Base-by-base conservation (phyloP, 2,888 invertebrate genomes). In the Smittia sp. region DNA sequence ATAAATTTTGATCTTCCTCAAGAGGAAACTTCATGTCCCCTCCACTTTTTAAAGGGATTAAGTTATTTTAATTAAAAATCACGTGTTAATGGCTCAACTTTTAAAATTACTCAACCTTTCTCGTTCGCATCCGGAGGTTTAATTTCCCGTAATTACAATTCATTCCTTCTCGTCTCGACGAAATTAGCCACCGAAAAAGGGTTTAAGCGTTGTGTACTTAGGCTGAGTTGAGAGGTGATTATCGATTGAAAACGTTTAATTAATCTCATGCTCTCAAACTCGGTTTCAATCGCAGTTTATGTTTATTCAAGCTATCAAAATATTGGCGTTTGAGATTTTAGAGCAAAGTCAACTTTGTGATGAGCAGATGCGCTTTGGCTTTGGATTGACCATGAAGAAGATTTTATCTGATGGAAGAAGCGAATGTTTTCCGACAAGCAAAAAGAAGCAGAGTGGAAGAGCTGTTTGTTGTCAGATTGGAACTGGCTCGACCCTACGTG, bases 31-130 rank as follows among this genome's bases (percentile, higher is more conserved):
- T n/a, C n/a, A n/a, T n/a, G n/a, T n/a, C n/a, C n/a, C n/a, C n/a
- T n/a, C n/a, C n/a, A 27, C 7, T 38, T 20, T 66, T 18, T 39
- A 2, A 18, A 58, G 25, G 39, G 72, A 72, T 72, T 72, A 72
- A 72, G 72, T 72, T 62, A 72, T 72, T 72, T 62, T 72, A 62
- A 72, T 72, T 54, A 62, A 62, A n/a, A 72, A 72, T 72, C 62
- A 72, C 62, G 72, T 72, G 72, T 72, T 72, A 72, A 72, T 39
- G 38, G 52, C 18, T 27, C 39, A 62, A 72, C 38, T 72, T 72
- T 72, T 72, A 38, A 58, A 32, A 27, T 63, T 6, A 3, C 7
- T 3, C 25, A 63, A 63, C 63, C 63, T 27, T 63, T 63, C 20
- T 63, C 27, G 20, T 63, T 15, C 18, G 20, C 13, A 2, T 20